A percentile compares a stretch with the other conserved stretches of the same genome.
Evolutionary conservation across 2,113 vertebrate genomes (phyloP).

Genomic region (Sceloporus tristichus): DNA sequence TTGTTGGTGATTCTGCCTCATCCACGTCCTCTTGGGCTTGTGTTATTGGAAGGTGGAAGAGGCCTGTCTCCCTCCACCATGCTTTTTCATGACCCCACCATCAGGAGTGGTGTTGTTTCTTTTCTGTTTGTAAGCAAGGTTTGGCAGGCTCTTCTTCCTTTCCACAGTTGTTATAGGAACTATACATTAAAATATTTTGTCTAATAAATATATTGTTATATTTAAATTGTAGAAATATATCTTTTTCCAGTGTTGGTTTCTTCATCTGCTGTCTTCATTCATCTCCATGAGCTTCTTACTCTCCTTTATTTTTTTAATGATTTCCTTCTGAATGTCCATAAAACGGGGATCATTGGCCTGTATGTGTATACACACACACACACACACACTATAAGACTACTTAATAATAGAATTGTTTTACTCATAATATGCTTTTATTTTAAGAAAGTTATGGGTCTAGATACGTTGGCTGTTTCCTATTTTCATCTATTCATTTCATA

Average conservation of each 20-base stretch:
- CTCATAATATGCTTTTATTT: neutral
- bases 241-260: neutral
- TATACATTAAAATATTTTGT: neutral
- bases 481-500: neutral
- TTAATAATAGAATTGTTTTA: neutral
- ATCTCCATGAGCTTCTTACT: neutral
- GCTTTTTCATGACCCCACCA: no score
- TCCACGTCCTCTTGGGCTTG: neutral
- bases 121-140: neutral
- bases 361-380: neutral
- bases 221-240: neutral
- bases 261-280: neutral
- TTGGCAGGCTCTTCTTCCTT: no score
- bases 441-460: neutral
- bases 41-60: no score
- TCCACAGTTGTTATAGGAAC: slow-evolving; percentile 22
- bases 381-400: neutral
- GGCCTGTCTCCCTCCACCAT: no score
- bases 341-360: neutral
- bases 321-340: neutral
- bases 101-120: no score
- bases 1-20: neutral
- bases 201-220: slow-evolving; percentile 3
- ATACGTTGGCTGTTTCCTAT: neutral
- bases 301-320: neutral